A percentile compares a stretch with the other conserved stretches of the same genome.
These are phyloP conservation scores for Didymodactylos carnosus DNA, from an alignment of 2,888 invertebrate genomes.

Conservation along the genomic window DNA sequence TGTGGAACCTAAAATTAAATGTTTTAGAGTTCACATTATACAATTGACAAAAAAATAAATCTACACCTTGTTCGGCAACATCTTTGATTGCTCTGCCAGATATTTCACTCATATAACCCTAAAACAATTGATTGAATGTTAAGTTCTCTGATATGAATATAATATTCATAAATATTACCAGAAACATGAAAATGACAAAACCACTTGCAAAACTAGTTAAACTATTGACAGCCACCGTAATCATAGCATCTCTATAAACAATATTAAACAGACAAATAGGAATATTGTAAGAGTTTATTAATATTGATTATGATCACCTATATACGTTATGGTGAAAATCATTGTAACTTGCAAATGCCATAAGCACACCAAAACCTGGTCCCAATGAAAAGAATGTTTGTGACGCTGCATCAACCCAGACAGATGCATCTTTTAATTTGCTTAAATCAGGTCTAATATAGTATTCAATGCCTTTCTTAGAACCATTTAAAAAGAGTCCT, in stretches of 20 bases:
- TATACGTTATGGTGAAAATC: constrained; percentile 96
- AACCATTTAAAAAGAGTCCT: constrained; percentile 78
- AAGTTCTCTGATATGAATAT: background rate
- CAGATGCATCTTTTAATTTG: constrained; percentile 64
- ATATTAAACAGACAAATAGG: no score
- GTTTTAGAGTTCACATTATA: background rate
- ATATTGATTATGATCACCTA: constrained; percentile 50
- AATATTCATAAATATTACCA: constrained; percentile 33
- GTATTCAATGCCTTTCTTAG: constrained; percentile 71
- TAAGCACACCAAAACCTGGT: constrained; percentile 83
- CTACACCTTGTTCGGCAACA: constrained; percentile 32
- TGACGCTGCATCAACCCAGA: constrained; percentile 94
- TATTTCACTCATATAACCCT: constrained; percentile 47
- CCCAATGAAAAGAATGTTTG: constrained; percentile 96
- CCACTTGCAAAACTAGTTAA: constrained; percentile 88
- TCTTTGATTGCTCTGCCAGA: constrained; percentile 24
- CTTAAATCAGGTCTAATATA: constrained; percentile 81
- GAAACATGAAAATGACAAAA: constrained; percentile 89
- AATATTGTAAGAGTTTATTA: no score
- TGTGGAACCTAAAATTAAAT: constrained; percentile 51
- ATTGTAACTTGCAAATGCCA: constrained; percentile 93
- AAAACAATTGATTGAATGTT: background rate
- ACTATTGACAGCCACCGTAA: constrained; percentile 83
- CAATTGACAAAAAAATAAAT: background rate
- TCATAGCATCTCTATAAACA: constrained; percentile 64